phyloP scores from a whole-genome alignment of 2,797 vertebrate genomes.

The Agapornis canus region DNA sequence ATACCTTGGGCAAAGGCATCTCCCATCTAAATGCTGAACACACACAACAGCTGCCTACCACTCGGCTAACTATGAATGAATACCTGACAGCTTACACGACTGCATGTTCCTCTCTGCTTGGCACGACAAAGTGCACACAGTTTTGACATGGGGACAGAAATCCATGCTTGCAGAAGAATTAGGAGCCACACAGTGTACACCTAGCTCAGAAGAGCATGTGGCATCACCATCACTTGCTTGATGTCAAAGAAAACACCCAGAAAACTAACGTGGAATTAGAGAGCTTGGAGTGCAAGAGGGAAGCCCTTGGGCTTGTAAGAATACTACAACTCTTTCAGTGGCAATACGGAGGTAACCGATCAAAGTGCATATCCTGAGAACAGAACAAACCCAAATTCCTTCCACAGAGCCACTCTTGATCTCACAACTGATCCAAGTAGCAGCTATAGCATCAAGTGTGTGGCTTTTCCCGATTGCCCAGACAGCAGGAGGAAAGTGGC shows the following conservation, averaged over 20 bases:
- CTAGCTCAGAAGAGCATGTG: fast-evolving
- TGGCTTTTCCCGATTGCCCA: fast-evolving
- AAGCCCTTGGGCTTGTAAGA: background rate
- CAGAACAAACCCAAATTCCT: background rate
- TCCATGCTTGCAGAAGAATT: background rate
- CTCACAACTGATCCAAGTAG: background rate
- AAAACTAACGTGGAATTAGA: background rate
- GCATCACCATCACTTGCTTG: no score
- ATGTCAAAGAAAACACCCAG: background rate
- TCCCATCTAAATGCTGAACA: background rate
- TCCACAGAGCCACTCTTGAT: background rate
- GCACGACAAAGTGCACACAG: fast-evolving
- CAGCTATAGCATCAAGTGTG: fast-evolving
- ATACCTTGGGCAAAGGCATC: background rate
- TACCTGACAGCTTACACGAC: fast-evolving
- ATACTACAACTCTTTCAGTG: background rate
- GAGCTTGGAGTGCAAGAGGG: background rate
- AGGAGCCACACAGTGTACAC: background rate
- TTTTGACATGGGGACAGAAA: background rate
- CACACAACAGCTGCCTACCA: background rate
- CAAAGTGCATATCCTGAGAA: background rate
- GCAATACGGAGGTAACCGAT: fast-evolving
- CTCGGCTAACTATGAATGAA: background rate
- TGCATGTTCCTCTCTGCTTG: background rate
- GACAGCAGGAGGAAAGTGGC: background rate